A percentile compares a stretch with the other conserved stretches of the same genome.
phyloP scores from a whole-genome alignment of 1,140 invertebrate species.

The Andricus grossulariae region DNA sequence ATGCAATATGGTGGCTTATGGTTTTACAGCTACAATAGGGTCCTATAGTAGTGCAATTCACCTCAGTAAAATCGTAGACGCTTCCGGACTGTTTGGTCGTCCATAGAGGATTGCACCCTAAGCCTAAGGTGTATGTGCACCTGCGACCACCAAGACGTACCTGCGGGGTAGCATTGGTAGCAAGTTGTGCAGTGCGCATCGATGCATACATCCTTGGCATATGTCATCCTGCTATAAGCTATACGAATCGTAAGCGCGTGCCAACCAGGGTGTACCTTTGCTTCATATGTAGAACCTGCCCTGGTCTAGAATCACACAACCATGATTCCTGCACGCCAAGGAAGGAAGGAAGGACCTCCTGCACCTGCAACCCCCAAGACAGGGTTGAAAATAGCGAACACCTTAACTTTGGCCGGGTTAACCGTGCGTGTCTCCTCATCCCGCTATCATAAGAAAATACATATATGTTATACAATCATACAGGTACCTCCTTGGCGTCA shows the following conservation, averaged over 20 bases:
- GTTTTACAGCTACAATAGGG: no score
- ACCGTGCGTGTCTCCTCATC: conserved; percentile 42
- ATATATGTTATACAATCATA: neutral
- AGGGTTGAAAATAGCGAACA: neutral
- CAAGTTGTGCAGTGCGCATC: conserved; percentile 54
- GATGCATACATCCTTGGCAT: conserved; percentile 69
- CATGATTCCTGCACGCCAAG: conserved; percentile 68
- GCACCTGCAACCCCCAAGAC: conserved; percentile 75
- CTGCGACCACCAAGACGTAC: conserved; percentile 68
- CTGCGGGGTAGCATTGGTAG: conserved; percentile 66
- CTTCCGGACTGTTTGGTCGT: neutral
- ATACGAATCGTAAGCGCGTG: conserved; percentile 37
- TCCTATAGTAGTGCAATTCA: no score
- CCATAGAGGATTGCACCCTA: neutral
- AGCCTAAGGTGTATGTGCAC: conserved; percentile 56
- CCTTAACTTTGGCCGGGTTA: no score
- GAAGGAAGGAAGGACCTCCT: conserved; percentile 50
- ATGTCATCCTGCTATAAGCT: conserved; percentile 54
- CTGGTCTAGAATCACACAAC: conserved; percentile 66
- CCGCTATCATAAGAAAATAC: neutral
- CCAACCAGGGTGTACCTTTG: conserved; percentile 31
- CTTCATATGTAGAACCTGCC: conserved; percentile 50
- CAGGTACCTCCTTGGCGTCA: no score
- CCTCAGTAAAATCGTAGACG: no score
- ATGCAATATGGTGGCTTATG: no score